Evolutionary conservation across 2,888 invertebrate species (phyloP), one percentile per base, ranked within the genome.

Genomic region (Callinectes sapidus): DNA sequence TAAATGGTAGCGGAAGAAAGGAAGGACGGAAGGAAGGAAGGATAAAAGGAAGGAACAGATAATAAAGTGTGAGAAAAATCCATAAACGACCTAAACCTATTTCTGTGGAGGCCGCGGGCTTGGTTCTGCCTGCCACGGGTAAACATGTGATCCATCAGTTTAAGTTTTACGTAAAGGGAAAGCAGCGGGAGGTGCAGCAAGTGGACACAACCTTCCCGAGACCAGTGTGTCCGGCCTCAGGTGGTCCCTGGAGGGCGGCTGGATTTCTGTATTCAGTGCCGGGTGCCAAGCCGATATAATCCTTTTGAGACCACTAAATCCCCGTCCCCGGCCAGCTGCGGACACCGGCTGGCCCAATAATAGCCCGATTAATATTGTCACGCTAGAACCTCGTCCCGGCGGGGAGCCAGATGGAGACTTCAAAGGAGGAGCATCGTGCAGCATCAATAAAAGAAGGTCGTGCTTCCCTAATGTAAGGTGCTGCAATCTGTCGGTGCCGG

Each of bases 341-440:
- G 81, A 81, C 81, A 81, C 81, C 35, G 35, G 81, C 35, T 35
- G 81, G 81, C 81, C 81, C 81, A 81, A 81, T 81, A 81, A 81
- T 81, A 81, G 32, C 81, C 28, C 81, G 81, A 81, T 81, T 81
- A 81, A 81, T 81, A 81, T 81, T 81, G 81, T 81, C 81, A 81
- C 81, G 16, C 81, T 81, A 35, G 81, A 18, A 16, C 13, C 13
- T 81, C 81, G 81, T 81, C 81, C 35, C 81, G 35, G 35, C 16
- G 32, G 81, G 16, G 14, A 16, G 81, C 81, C 81, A 81, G 81
- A 81, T 16, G 81, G 81, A 35, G 32, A 81, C 81, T 35, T 81
- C 81, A 35, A 81, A 35, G 32, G 35, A 16, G 18, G 35, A 35
- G n/a, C 10, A 10, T 28, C 71, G 71, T n/a, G 28, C 32, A 81